Evolutionary conservation across 1,140 invertebrate species (phyloP), one percentile per base, ranked within the genome.

Genomic region (Atta cephalotes): DNA sequence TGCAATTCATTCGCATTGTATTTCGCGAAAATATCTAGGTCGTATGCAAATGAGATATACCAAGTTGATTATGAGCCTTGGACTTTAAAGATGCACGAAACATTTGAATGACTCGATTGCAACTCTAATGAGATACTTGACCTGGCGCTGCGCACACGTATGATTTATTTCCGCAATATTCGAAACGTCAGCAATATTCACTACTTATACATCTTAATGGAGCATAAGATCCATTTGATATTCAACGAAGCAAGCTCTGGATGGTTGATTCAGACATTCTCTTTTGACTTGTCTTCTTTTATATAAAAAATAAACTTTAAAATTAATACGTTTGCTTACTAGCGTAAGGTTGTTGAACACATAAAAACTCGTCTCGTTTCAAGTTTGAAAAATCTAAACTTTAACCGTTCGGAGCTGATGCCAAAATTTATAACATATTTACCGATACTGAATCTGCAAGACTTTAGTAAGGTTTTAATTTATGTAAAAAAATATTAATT

Each of bases 121-220:
- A 58, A 70, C 31, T 76, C 60, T 89, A 86, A 89, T 49, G 25
- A 86, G 66, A 71, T 28, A 63, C 86, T 89, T 49, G 49, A 68
- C 21, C 39, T 2, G 62, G 49, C 6, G 21, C 10, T 65, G 9
- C n/a, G 56, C 14, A 35, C 49, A 35, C 49, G 4, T 45, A 16
- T 71, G 62, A 81, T 77, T 81, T 87, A 86, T 81, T 86, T 84
- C 25, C 7, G 49, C 12, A 16, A 79, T 88, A 88, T 89, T 77
- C 28, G 3, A 10, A 87, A 86, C 63, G 76, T 68, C 62, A 86
- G 39, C 35, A 21, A 58, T n/a, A 35, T 9, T 35, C 28, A 62
- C 56, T 39, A 68, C 78, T 39, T 39, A 14, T 39, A 14, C 58
- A 51, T 3, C 68, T 51, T 76, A 76, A 84, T 35, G 56, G 14